Conservation (phyloP, 1,140 invertebrate species). For the Pissodes strobi region DNA sequence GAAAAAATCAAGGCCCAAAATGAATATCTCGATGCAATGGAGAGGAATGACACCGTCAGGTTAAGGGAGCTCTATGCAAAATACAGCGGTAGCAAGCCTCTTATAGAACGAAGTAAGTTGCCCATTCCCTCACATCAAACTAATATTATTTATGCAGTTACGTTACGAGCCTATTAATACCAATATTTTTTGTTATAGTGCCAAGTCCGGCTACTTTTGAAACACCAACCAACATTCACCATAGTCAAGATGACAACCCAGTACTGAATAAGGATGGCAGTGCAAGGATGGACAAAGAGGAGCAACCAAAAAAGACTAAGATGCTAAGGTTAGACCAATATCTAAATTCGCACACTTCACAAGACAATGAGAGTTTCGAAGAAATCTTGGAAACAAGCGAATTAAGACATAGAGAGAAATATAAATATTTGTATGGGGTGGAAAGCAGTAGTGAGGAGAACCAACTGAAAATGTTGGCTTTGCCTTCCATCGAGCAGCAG, state of each 20-base stretch:
- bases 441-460: slow-evolving; percentile 72
- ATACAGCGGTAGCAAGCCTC: slow-evolving; percentile 74
- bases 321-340: slow-evolving; percentile 77
- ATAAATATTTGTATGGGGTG: slow-evolving; percentile 87
- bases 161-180: no score
- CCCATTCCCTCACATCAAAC: no score
- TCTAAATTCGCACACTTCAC: slow-evolving; percentile 88
- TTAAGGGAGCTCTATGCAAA: slow-evolving; percentile 86
- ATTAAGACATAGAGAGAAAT: slow-evolving; percentile 73
- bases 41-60: slow-evolving; percentile 85
- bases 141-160: no score
- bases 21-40: slow-evolving; percentile 88
- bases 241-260: slow-evolving; percentile 31
- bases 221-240: slow-evolving; percentile 68
- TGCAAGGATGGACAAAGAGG: no score
- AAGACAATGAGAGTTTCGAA: slow-evolving; percentile 96
- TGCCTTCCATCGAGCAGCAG: slow-evolving; percentile 78
- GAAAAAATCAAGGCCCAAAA: slow-evolving; percentile 91
- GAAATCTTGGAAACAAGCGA: slow-evolving; percentile 84
- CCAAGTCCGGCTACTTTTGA: slow-evolving; percentile 87
- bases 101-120: slow-evolving; percentile 64
- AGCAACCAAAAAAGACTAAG: no score
- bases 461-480: slow-evolving; percentile 63
- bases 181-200: slow-evolving; percentile 58
- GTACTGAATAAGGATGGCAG: no score